These are phyloP conservation scores for Sparus aurata DNA, from an alignment of 2,797 vertebrate species.

Conservation along the genomic window DNA sequence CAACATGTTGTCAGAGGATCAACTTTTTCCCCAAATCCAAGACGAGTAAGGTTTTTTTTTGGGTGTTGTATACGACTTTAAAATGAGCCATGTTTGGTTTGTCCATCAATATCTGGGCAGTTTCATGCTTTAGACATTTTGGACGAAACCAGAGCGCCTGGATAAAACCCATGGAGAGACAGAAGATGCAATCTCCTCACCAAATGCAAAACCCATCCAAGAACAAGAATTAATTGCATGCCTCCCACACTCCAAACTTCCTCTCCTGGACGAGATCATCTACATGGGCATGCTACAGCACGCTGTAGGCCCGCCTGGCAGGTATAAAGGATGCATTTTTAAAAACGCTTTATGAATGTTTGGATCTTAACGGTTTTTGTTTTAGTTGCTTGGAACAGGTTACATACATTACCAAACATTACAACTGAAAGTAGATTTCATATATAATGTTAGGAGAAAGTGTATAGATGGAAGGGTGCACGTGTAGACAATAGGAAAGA, in stretches of 20 bases:
- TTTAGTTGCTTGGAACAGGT: neutral
- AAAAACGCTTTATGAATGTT: neutral
- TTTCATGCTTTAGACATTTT: neutral
- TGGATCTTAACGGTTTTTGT: neutral
- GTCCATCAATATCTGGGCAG: neutral
- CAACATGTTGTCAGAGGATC: neutral
- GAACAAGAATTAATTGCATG: neutral
- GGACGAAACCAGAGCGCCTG: neutral
- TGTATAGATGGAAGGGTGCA: neutral
- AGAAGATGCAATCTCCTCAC: neutral
- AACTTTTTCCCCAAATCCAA: neutral
- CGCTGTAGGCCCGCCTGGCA: neutral
- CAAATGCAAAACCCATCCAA: constrained; percentile 11
- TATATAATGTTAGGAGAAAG: neutral
- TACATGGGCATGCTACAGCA: neutral
- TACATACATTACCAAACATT: neutral
- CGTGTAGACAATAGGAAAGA: no score
- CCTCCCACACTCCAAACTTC: neutral
- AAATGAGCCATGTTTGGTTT: neutral
- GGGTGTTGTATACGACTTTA: no score
- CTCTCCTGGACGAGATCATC: constrained; percentile 9
- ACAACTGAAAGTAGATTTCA: neutral
- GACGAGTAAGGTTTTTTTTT: neutral
- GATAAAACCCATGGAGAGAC: neutral
- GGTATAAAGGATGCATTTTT: neutral